Evolutionary conservation across 1,140 invertebrate species (phyloP), one percentile per base, ranked within the genome.

Genomic region (Caenorhabditis brenneri): DNA sequence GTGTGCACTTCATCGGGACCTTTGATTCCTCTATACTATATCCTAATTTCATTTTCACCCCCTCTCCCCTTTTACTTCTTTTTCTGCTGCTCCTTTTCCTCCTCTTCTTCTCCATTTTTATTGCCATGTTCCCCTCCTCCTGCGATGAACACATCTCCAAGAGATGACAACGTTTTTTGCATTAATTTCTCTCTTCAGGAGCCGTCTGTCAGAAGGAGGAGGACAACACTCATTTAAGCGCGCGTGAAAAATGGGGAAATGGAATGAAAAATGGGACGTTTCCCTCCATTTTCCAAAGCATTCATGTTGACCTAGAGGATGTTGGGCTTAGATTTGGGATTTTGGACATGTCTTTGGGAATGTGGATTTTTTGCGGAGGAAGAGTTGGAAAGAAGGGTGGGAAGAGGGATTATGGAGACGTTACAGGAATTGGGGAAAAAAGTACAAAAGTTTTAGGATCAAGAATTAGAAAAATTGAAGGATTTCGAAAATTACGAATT

Each of bases 161-260:
- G 27, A 65, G 36, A 74, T 74, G 65, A 42, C 65, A 42, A 74
- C n/a, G 42, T 74, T 74, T 74, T 74, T 74, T 24, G 65, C 65
- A 74, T 74, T 74, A 74, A 74, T 74, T n/a, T n/a, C n/a, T 74
- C 36, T 42, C 9, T 42, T 51, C 53, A 55, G 53, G 53, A 55
- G 53, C 53, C 19, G 53, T n/a, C n/a, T n/a, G n/a, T 55, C 53
- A 29, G 53, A 19, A 55, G 53, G 19, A n/a, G n/a, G n/a, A n/a
- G n/a, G n/a, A n/a, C n/a, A n/a, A n/a, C 53, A 55, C 46, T 74
- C n/a, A 29, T 74, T 74, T n/a, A n/a, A n/a, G n/a, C n/a, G n/a
- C n/a, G n/a, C n/a, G 65, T 74, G 65, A 74, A 74, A 74, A 74
- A 74, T 74, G 65, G 19, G 36, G n/a, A 24, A 29, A 74, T 33